phyloP scores from a whole-genome alignment of 2,888 invertebrate species.

The Orchesellides sinensis region DNA sequence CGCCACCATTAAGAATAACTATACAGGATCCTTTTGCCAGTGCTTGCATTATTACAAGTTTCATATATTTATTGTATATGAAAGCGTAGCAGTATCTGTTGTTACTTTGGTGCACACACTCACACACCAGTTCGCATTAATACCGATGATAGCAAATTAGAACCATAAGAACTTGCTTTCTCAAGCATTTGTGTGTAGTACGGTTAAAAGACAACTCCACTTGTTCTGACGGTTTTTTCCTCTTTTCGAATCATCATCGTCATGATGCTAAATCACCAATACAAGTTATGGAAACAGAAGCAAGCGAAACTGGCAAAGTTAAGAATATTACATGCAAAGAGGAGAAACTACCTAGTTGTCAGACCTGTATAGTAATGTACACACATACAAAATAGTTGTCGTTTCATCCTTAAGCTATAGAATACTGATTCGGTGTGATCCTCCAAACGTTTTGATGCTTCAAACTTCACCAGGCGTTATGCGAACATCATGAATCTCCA shows the following conservation, averaged over 20 bases:
- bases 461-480: too few relatives aligned
- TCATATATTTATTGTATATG: too few relatives aligned
- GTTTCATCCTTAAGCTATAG: too few relatives aligned
- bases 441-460: too few relatives aligned
- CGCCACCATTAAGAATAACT: too few relatives aligned
- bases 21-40: background rate
- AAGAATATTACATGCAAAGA: background rate
- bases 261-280: background rate
- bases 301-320: background rate
- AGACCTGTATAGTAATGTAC: too few relatives aligned
- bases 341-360: too few relatives aligned
- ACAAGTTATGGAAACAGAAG: conserved; percentile 39
- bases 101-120: conserved; percentile 10
- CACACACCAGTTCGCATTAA: conserved; percentile 31
- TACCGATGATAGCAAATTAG: conserved; percentile 56
- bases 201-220: conserved; percentile 7
- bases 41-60: background rate
- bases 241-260: conserved; percentile 8
- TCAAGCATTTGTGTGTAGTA: conserved; percentile 34
- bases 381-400: too few relatives aligned
- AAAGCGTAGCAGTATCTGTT: background rate
- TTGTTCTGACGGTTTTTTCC: conserved; percentile 7
- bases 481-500: too few relatives aligned
- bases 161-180: conserved; percentile 43
- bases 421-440: too few relatives aligned